Evolutionary conservation across 2,113 vertebrate genomes (phyloP).

Genomic region (Petromus typicus): DNA sequence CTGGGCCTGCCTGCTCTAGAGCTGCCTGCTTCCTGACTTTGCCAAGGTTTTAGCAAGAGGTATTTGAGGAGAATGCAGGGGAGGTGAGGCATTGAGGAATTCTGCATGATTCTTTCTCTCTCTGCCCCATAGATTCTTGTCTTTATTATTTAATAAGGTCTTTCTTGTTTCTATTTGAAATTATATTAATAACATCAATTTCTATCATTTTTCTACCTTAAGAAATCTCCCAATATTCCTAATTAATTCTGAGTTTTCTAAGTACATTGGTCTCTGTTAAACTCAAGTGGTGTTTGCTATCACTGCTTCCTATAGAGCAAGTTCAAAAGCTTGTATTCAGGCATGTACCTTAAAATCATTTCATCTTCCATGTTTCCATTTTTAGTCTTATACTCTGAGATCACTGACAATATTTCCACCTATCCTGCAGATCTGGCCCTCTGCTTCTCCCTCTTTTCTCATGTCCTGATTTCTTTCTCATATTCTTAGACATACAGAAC

Average conservation of each 20-base stretch:
- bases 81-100: not conserved
- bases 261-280: not conserved
- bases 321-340: not conserved
- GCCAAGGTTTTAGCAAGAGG: not conserved
- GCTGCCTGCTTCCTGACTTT: not conserved
- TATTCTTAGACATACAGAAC: slow-evolving; percentile 26
- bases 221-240: not conserved
- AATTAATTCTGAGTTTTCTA: slow-evolving; percentile 32
- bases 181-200: not conserved
- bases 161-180: not conserved
- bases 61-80: not conserved
- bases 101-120: not conserved
- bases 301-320: not conserved
- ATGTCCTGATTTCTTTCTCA: slow-evolving; percentile 17
- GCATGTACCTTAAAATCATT: slow-evolving; percentile 11
- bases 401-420: slow-evolving; percentile 22
- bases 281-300: slow-evolving; percentile 14
- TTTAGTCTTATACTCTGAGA: slow-evolving; percentile 63
- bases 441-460: not conserved
- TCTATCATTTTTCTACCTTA: slow-evolving; percentile 1
- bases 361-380: slow-evolving; percentile 42
- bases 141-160: not conserved
- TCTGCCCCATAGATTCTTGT: not conserved
- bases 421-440: not conserved
- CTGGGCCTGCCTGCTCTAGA: not conserved